Conservation (phyloP, 2,113 vertebrate species). For the Clarias batrachus region DNA sequence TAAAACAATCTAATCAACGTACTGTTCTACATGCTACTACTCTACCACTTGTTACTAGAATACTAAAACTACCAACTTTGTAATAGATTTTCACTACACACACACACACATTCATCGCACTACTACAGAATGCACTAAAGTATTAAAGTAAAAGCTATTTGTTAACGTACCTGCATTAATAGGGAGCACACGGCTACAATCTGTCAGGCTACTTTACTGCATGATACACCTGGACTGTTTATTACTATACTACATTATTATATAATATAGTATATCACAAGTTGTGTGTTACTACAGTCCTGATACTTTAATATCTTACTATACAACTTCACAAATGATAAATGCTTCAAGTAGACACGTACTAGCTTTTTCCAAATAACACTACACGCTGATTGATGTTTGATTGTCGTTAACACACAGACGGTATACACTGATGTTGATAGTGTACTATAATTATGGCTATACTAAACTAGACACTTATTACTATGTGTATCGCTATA, state of each 20-base stretch:
- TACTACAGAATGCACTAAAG: not conserved
- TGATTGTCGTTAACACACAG: not conserved
- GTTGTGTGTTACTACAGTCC: no score
- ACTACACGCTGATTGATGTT: not conserved
- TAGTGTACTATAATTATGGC: not conserved
- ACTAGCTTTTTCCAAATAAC: not conserved
- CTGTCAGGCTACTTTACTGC: not conserved
- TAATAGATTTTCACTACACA: not conserved
- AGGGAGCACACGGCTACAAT: no score
- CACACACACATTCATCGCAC: not conserved
- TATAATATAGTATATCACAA: no score
- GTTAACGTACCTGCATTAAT: not conserved
- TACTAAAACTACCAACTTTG: not conserved
- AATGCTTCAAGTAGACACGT: not conserved
- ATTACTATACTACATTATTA: not conserved
- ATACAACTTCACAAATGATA: not conserved
- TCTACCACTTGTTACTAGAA: not conserved
- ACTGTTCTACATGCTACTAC: not conserved
- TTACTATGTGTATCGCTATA: not conserved
- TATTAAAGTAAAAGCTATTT: not conserved
- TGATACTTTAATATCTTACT: not conserved
- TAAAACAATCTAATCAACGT: no score
- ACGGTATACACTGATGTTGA: not conserved
- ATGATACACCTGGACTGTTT: no score
- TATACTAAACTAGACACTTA: not conserved